phyloP scores from a whole-genome alignment of 2,113 vertebrate species.

The Circaetus cinerascens region DNA sequence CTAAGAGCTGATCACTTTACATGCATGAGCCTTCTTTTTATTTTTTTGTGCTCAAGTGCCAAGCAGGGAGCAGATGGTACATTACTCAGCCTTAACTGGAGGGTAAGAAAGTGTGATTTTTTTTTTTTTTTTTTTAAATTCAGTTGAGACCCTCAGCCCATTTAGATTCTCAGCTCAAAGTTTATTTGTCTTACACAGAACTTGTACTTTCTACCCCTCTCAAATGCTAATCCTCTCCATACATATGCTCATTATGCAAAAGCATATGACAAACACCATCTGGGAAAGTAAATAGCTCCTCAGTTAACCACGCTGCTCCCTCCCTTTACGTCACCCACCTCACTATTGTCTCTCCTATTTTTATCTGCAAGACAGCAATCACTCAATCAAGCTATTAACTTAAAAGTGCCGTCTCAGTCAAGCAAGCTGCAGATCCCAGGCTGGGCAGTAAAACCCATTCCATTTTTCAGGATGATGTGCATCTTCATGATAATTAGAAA shows the following conservation, averaged over 20 bases:
- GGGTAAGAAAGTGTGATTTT: conserved; percentile 54
- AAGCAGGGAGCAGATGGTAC: conserved; percentile 59
- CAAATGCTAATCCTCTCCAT: conserved; percentile 60
- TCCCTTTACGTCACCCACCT: conserved; percentile 46
- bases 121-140: not conserved
- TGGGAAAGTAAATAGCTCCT: conserved; percentile 64
- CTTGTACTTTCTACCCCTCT: conserved; percentile 51
- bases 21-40: not conserved
- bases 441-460: not conserved
- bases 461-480: not conserved
- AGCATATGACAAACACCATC: conserved; percentile 70
- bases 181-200: conserved; percentile 57
- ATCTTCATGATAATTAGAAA: not conserved
- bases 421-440: not conserved
- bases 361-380: conserved; percentile 41
- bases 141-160: conserved; percentile 43
- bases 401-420: not conserved
- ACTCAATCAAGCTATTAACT: conserved; percentile 33
- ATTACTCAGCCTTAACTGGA: conserved; percentile 64
- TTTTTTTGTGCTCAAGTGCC: conserved; percentile 20
- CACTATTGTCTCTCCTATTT: conserved; percentile 59
- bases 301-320: conserved; percentile 17
- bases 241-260: conserved; percentile 67
- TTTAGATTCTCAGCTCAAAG: conserved; percentile 41
- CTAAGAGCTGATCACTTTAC: not conserved